These are phyloP conservation scores for Phainopepla nitens DNA, from an alignment of 2,113 vertebrate genomes.

Conservation along the genomic window DNA sequence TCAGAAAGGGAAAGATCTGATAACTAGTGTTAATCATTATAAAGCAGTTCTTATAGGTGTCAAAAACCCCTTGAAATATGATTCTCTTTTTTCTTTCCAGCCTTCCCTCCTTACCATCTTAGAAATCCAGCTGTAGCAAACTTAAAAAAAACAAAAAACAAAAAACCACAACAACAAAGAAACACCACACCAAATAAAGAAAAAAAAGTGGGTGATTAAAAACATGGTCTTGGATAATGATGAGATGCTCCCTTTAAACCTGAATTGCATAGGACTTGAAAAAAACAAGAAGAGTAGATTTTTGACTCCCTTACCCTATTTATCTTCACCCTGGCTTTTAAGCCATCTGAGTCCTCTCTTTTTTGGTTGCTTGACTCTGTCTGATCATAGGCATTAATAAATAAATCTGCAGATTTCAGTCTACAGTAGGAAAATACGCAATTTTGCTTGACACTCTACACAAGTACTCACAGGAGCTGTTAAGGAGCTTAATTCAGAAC, in stretches of 20 bases:
- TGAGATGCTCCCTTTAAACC: neutral
- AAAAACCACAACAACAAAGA: neutral
- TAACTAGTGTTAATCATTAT: constrained; percentile 68
- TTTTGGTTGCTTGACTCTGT: neutral
- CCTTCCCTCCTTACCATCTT: neutral
- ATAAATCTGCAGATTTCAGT: constrained; percentile 14
- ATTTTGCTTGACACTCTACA: constrained; percentile 32
- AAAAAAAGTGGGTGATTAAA: neutral
- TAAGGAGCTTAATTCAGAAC: constrained; percentile 38
- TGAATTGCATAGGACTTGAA: neutral
- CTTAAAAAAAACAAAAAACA: neutral
- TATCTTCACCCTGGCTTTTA: neutral
- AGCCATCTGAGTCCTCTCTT: neutral
- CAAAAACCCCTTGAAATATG: neutral
- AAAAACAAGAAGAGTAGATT: neutral
- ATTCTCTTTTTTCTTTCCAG: neutral
- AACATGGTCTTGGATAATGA: neutral
- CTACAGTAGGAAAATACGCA: neutral
- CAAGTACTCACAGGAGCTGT: neutral
- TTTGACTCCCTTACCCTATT: neutral
- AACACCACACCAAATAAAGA: no score
- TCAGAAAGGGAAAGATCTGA: constrained; percentile 63
- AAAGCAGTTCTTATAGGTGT: constrained; percentile 40
- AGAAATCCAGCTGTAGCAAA: neutral
- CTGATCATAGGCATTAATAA: constrained; percentile 20